Evolutionary conservation across 2,113 vertebrate genomes (phyloP).

Genomic region (Hydrochoerus hydrochaeris): DNA sequence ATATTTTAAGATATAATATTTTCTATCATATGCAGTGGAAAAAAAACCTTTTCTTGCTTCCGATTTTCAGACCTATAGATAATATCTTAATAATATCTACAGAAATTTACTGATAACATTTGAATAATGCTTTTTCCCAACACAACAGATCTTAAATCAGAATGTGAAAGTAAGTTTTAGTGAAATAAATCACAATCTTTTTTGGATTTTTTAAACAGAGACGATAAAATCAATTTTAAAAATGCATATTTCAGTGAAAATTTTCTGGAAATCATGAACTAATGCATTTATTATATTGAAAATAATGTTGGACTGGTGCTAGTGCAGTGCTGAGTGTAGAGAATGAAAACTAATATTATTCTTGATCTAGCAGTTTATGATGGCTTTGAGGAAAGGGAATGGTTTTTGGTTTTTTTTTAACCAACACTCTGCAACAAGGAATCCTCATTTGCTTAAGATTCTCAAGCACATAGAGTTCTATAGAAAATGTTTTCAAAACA

Average conservation of each 20-base stretch:
- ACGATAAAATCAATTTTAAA: background rate
- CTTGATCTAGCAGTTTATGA: background rate
- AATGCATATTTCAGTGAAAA: background rate
- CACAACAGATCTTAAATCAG: background rate
- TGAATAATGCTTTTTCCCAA: background rate
- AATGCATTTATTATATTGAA: background rate
- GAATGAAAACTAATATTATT: background rate
- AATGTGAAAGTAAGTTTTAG: background rate
- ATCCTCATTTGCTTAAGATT: background rate
- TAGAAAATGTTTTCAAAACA: background rate
- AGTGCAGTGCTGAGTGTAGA: background rate
- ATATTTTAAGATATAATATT: conserved; percentile 66
- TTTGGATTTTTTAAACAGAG: background rate
- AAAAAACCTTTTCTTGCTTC: background rate
- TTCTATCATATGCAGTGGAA: conserved; percentile 57
- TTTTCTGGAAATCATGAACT: background rate
- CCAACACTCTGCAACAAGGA: background rate
- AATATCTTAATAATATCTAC: background rate
- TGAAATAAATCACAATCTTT: background rate
- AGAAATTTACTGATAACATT: background rate
- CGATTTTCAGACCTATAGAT: background rate
- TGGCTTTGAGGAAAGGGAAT: background rate
- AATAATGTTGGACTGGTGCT: background rate
- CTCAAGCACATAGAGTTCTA: background rate
- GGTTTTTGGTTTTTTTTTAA: background rate